Conservation (phyloP, 2,797 vertebrate genomes). For the Sebastes trivittatus region DNA sequence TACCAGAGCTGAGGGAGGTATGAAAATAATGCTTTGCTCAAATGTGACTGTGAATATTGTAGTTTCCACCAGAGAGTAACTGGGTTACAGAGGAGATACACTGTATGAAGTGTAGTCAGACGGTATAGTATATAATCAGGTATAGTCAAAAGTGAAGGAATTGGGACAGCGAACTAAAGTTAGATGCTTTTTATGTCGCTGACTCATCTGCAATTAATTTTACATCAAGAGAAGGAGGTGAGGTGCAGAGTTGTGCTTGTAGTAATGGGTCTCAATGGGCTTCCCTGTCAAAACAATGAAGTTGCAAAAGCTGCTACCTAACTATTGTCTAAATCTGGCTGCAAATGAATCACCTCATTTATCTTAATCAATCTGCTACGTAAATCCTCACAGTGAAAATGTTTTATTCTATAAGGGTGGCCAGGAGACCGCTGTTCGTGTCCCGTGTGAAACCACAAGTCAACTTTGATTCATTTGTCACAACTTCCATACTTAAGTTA, state of each 20-base stretch:
- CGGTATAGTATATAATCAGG: slow-evolving; percentile 11
- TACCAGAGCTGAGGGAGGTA: neutral
- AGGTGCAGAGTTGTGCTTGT: slow-evolving; percentile 24
- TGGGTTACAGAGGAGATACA: slow-evolving; percentile 15
- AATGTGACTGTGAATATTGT: neutral
- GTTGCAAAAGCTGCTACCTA: slow-evolving; percentile 18
- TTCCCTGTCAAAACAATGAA: slow-evolving; percentile 44
- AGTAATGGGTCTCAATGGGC: slow-evolving; percentile 57
- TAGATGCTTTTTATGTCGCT: slow-evolving; percentile 23
- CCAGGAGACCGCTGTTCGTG: too few species aligned
- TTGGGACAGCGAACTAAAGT: slow-evolving; percentile 54
- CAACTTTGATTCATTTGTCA: too few species aligned
- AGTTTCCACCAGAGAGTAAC: slow-evolving; percentile 7
- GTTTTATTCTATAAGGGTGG: neutral
- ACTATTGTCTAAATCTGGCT: slow-evolving; percentile 20
- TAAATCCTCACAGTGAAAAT: neutral
- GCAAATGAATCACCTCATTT: slow-evolving; percentile 14
- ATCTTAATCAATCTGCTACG: slow-evolving; percentile 15
- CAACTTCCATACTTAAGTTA: too few species aligned
- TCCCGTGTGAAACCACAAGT: too few species aligned
- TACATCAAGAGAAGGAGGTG: slow-evolving; percentile 47
- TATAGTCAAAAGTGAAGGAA: slow-evolving; percentile 60
- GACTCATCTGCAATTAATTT: slow-evolving; percentile 56
- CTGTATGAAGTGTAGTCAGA: neutral
- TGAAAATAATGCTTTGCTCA: neutral